Percentiles rank a stretch among this genome's conserved stretches.
Conservation (phyloP, 2,888 invertebrate species). For the Heliconius ismenius region DNA sequence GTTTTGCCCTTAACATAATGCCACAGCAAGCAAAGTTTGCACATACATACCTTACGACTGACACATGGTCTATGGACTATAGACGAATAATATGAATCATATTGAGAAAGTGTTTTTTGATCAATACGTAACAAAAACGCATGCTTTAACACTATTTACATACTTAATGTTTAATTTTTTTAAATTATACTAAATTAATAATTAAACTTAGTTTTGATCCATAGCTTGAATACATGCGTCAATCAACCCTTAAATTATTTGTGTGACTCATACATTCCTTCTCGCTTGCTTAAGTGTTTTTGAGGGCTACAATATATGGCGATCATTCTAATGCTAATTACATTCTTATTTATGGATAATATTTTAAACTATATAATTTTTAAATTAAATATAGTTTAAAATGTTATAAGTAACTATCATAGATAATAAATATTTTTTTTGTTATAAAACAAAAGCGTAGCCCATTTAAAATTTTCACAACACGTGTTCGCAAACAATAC, state of each 20-base stretch:
- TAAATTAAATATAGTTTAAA: background rate
- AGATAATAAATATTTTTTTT: background rate
- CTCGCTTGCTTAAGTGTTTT: background rate
- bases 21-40: slow-evolving; percentile 42
- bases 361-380: background rate
- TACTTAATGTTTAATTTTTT: background rate
- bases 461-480: slow-evolving; percentile 29
- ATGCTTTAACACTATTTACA: slow-evolving; percentile 1
- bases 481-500: slow-evolving; percentile 54
- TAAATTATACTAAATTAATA: background rate
- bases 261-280: slow-evolving; percentile 9
- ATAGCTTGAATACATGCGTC: background rate
- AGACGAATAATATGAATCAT: slow-evolving; percentile 67
- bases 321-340: background rate
- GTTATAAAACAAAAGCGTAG: slow-evolving; percentile 8
- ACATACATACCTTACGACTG: slow-evolving; percentile 61
- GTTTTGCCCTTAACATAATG: background rate
- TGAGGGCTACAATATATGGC: too few relatives aligned
- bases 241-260: slow-evolving; percentile 4
- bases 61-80: slow-evolving; percentile 66
- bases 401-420: background rate
- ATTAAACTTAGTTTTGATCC: background rate
- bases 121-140: slow-evolving; percentile 41
- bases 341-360: background rate
- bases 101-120: slow-evolving; percentile 59